These are phyloP conservation scores for Zaprionus ornatus DNA, from an alignment of 1,140 invertebrate genomes.

Conservation along the genomic window DNA sequence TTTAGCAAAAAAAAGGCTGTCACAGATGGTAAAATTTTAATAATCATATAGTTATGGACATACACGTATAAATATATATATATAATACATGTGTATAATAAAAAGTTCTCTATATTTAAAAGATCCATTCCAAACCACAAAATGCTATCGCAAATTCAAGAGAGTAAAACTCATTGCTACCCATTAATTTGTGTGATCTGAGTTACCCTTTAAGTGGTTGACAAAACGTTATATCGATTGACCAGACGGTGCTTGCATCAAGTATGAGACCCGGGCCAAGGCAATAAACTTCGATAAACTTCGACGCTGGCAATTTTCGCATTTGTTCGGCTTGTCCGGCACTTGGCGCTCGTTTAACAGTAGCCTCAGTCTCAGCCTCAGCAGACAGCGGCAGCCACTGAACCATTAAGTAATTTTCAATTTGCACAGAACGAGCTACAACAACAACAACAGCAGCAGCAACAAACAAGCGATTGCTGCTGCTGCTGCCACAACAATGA, in stretches of 20 bases:
- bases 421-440: slow-evolving; percentile 50
- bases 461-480: slow-evolving; percentile 30
- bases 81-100: too few relatives aligned
- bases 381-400: slow-evolving; percentile 68
- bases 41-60: too few relatives aligned
- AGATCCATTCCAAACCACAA: neutral
- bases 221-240: neutral
- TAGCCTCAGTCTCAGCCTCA: slow-evolving; percentile 46
- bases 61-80: too few relatives aligned
- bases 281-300: slow-evolving; percentile 37
- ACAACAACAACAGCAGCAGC: slow-evolving; percentile 38
- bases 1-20: neutral
- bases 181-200: neutral
- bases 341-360: slow-evolving; percentile 71
- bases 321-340: slow-evolving; percentile 55
- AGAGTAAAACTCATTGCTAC: neutral
- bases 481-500: slow-evolving; percentile 64
- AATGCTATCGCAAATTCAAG: neutral
- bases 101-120: neutral
- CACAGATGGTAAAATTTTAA: neutral
- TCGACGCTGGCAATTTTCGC: slow-evolving; percentile 56
- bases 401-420: slow-evolving; percentile 82
- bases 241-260: neutral
- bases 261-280: slow-evolving; percentile 2
- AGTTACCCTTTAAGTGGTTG: neutral